Conservation (phyloP, 1,140 invertebrate genomes). For the Phortica variegata region DNA sequence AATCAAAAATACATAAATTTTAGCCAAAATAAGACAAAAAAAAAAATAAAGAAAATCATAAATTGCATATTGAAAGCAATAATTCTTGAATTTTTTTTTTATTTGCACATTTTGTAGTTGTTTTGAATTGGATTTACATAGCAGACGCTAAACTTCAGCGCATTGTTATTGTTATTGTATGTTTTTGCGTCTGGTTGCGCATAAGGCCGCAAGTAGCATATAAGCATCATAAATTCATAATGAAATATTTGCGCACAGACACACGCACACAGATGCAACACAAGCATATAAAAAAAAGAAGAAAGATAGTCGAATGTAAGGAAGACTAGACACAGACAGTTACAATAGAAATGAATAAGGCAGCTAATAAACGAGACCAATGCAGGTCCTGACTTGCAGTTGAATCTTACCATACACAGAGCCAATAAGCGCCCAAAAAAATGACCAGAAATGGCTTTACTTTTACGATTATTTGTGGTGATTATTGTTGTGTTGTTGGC, state of each 20-base stretch:
- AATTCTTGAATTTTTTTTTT: slow-evolving; percentile 4
- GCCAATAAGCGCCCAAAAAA: no score
- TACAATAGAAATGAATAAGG: slow-evolving; percentile 9
- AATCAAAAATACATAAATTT: no score
- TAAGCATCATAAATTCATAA: slow-evolving; percentile 47
- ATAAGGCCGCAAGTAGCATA: slow-evolving; percentile 4
- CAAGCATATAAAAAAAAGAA: slow-evolving; percentile 15
- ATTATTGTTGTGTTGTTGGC: slow-evolving; percentile 27
- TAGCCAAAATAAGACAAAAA: no score
- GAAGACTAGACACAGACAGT: slow-evolving; percentile 8
- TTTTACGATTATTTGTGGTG: slow-evolving; percentile 53
- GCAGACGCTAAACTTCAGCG: slow-evolving; percentile 1
- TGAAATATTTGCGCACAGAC: slow-evolving; percentile 30
- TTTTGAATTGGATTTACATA: slow-evolving; percentile 8
- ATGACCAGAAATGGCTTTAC: slow-evolving; percentile 36
- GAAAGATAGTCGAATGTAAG: slow-evolving; percentile 19
- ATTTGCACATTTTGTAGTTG: slow-evolving; percentile 3
- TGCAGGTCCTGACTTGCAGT: no score
- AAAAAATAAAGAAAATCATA: no score
- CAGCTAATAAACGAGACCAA: slow-evolving; percentile 38
- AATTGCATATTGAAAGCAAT: no score
- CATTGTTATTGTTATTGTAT: background rate
- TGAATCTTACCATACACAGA: no score
- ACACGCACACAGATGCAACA: background rate
- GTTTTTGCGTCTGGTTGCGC: background rate